phyloP scores from a whole-genome alignment of 2,888 invertebrate genomes.

The Drosophila incognita region DNA sequence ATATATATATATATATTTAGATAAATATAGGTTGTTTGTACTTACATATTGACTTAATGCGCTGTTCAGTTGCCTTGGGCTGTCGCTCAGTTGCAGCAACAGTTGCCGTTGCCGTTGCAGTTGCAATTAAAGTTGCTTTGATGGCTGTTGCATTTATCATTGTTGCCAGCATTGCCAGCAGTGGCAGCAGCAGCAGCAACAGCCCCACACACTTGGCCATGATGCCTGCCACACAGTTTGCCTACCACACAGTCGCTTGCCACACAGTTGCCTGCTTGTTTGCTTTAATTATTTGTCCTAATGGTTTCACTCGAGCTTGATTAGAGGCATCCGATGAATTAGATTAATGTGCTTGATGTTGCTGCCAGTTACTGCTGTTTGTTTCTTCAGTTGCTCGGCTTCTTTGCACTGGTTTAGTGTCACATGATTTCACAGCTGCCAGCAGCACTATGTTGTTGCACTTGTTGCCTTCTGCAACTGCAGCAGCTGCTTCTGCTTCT shows the following conservation, averaged over 20 bases:
- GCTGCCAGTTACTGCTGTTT: slow-evolving; percentile 4
- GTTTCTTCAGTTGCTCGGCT: slow-evolving; percentile 7
- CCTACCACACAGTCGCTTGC: slow-evolving; percentile 4
- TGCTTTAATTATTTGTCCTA: slow-evolving; percentile 58
- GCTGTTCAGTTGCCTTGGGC: slow-evolving; percentile 40
- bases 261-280: slow-evolving; percentile 21
- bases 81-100: slow-evolving; percentile 35
- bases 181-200: slow-evolving; percentile 5
- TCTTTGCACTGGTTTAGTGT: slow-evolving; percentile 11
- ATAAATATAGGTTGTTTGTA: slow-evolving; percentile 22
- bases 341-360: slow-evolving; percentile 39
- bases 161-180: slow-evolving; percentile 38
- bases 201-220: slow-evolving; percentile 34
- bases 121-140: slow-evolving; percentile 54
- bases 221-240: slow-evolving; percentile 50
- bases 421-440: slow-evolving; percentile 46
- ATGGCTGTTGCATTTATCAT: slow-evolving; percentile 58
- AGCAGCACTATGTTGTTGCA: background rate
- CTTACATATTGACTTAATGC: slow-evolving; percentile 70
- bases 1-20: background rate
- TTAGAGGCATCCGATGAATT: slow-evolving; percentile 67
- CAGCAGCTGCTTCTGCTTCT: background rate
- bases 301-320: slow-evolving; percentile 54
- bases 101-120: slow-evolving; percentile 26
- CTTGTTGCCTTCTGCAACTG: slow-evolving; percentile 29